Evolutionary conservation across 2,797 vertebrate species (phyloP).

Genomic region (Myripristis murdjan): DNA sequence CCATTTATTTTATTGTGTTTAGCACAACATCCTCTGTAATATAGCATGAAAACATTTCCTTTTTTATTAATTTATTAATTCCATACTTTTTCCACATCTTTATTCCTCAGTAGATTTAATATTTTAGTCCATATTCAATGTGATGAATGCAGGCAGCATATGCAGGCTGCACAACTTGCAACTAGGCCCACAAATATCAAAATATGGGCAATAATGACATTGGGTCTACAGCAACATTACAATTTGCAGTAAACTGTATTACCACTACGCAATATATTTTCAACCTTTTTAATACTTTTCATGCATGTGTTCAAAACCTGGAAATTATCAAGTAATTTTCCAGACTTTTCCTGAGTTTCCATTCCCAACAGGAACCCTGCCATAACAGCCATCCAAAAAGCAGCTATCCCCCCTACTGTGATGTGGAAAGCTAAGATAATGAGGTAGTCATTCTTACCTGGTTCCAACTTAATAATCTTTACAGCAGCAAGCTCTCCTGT

Average conservation of each 20-base stretch:
- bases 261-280: constrained; percentile 5
- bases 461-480: constrained; percentile 99
- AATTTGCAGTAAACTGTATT: neutral
- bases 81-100: neutral
- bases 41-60: no score
- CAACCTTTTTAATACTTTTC: constrained; percentile 3
- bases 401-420: neutral
- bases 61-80: no score
- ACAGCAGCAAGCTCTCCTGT: constrained; percentile 97
- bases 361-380: neutral
- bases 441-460: constrained; percentile 87
- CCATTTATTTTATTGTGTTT: neutral
- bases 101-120: no score
- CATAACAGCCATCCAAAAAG: no score
- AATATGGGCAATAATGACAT: neutral
- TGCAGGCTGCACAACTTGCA: no score
- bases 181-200: no score
- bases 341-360: constrained; percentile 31
- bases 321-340: constrained; percentile 23
- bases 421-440: constrained; percentile 22
- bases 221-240: neutral
- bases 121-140: no score
- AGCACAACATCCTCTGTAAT: neutral
- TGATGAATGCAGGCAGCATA: no score
- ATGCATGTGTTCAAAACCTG: constrained; percentile 10